A percentile compares a stretch with the other conserved stretches of the same genome.
Evolutionary conservation across 2,888 invertebrate species (phyloP).

Genomic region (Scaptodrosophila latifasciaeformis): DNA sequence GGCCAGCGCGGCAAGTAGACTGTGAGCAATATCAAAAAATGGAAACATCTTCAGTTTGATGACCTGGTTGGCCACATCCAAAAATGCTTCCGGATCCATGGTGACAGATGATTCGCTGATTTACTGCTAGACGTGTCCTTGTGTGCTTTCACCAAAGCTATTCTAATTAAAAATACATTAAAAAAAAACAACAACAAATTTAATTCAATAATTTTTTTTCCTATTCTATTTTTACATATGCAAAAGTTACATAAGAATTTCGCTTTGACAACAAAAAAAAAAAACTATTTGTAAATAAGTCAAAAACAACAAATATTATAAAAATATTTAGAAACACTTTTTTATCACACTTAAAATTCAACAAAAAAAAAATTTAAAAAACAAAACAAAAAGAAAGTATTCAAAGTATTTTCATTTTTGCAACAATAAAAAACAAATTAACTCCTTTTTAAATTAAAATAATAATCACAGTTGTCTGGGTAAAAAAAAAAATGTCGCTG

Average conservation of each 20-base stretch:
- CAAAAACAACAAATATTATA: too few species aligned
- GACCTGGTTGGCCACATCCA: constrained; percentile 99
- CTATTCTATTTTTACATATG: constrained; percentile 18
- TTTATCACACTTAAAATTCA: too few species aligned
- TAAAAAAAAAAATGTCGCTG: constrained; percentile 53
- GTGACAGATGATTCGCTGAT: constrained; percentile 47
- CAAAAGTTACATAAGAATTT: constrained; percentile 4
- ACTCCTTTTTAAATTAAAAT: too few species aligned
- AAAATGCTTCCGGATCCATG: constrained; percentile 97
- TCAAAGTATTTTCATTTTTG: neutral
- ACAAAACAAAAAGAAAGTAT: constrained; percentile 24
- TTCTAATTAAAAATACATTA: too few species aligned
- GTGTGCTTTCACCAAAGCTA: constrained; percentile 48
- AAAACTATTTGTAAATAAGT: constrained; percentile 12
- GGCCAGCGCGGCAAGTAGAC: constrained; percentile 91
- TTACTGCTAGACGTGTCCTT: too few species aligned
- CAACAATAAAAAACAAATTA: neutral
- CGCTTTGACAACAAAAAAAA: constrained; percentile 22
- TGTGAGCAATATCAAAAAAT: constrained; percentile 99
- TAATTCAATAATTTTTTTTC: too few species aligned
- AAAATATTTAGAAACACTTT: too few species aligned
- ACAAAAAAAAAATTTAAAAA: too few species aligned
- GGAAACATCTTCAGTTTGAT: constrained; percentile 99
- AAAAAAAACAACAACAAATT: too few species aligned
- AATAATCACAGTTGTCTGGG: too few species aligned